Percentiles rank a stretch among this genome's conserved stretches.
phyloP scores from a whole-genome alignment of 1,140 invertebrate genomes.

The Amphibalanus amphitrite region DNA sequence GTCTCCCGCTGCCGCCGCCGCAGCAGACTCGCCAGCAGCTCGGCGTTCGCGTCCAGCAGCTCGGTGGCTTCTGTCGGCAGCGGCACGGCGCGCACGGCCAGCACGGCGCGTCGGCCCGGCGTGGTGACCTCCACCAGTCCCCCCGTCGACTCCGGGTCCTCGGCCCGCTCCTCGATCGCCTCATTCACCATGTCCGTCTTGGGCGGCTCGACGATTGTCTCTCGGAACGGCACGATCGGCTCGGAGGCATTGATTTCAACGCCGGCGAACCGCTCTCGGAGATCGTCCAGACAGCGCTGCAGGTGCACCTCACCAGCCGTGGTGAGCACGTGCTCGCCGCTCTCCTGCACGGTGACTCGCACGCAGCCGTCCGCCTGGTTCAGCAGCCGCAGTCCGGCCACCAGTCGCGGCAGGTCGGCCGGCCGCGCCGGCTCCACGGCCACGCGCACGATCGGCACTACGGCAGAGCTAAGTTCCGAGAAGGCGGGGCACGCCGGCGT shows the following conservation, averaged over 20 bases:
- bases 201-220: conserved; percentile 72
- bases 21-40: conserved; percentile 38
- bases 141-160: conserved; percentile 10
- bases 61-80: conserved; percentile 53
- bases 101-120: conserved; percentile 15
- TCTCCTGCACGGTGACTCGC: conserved; percentile 56
- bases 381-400: conserved; percentile 56
- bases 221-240: conserved; percentile 89
- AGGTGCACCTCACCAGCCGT: conserved; percentile 96
- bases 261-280: conserved; percentile 51
- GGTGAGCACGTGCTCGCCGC: conserved; percentile 87
- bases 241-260: conserved; percentile 76
- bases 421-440: conserved; percentile 80
- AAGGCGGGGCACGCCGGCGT: conserved; percentile 74
- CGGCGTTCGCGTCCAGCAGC: conserved; percentile 42
- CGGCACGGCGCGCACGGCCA: conserved; percentile 60
- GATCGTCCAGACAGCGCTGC: conserved; percentile 78
- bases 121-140: neutral
- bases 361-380: conserved; percentile 51
- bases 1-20: conserved; percentile 24
- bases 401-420: conserved; percentile 58
- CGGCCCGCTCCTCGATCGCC: conserved; percentile 43
- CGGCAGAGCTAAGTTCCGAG: conserved; percentile 45
- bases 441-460: conserved; percentile 61
- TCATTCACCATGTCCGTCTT: conserved; percentile 80